A percentile compares a stretch with the other conserved stretches of the same genome.
Evolutionary conservation across 2,797 vertebrate species (phyloP).

Genomic region (Lemur catta): DNA sequence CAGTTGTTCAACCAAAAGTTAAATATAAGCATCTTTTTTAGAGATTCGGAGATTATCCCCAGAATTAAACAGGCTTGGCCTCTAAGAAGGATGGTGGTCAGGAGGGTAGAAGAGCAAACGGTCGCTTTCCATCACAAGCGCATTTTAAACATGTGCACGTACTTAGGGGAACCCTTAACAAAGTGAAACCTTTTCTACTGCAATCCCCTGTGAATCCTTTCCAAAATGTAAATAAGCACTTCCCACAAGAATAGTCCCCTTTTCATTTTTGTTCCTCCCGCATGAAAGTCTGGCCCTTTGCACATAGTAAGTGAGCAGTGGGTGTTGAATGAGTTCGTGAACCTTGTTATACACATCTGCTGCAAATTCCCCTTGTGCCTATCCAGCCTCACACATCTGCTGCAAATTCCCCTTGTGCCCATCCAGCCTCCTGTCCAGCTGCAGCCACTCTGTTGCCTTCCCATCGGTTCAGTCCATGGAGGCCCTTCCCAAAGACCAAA

Average conservation of each 20-base stretch:
- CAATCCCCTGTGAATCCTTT: not conserved
- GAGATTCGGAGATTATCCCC: not conserved
- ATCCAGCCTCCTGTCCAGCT: not conserved
- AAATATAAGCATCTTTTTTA: not conserved
- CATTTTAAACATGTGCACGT: not conserved
- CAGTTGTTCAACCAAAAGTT: not conserved
- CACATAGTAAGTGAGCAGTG: not conserved
- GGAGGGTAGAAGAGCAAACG: not conserved
- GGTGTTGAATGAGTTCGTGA: not conserved
- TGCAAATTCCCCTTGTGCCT: not conserved
- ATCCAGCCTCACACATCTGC: not conserved
- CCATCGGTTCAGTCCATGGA: not conserved
- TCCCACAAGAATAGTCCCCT: not conserved
- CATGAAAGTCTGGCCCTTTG: not conserved
- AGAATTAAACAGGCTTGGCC: not conserved
- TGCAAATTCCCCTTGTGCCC: not conserved
- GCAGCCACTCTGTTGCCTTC: not conserved
- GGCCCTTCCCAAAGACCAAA: not conserved
- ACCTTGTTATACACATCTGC: rapidly evolving
- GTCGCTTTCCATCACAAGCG: not conserved
- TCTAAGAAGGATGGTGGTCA: not conserved
- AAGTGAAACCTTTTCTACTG: not conserved
- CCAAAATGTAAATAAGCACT: not conserved
- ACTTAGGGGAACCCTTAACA: not conserved
- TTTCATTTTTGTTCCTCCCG: constrained; percentile 3